phyloP scores from a whole-genome alignment of 1,140 invertebrate species.

The Hyphantria cunea region DNA sequence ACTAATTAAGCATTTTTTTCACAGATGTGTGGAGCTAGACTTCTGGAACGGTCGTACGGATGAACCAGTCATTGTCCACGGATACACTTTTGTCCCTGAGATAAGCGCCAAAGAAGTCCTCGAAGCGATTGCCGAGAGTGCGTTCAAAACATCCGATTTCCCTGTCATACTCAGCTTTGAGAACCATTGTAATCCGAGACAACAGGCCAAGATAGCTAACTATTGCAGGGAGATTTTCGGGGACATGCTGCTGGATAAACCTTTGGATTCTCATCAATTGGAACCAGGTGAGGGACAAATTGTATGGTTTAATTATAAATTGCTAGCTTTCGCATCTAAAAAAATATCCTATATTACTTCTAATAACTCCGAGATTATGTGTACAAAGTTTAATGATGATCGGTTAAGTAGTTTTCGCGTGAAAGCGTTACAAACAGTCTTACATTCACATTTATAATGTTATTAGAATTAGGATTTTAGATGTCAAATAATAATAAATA shows the following conservation, averaged over 20 bases:
- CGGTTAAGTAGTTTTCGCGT: too few species aligned
- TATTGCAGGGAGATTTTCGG: slow-evolving; percentile 98
- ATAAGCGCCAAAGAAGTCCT: slow-evolving; percentile 97
- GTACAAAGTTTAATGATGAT: too few species aligned
- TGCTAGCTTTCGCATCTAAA: too few species aligned
- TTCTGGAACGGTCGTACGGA: slow-evolving; percentile 98
- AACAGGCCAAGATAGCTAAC: slow-evolving; percentile 98
- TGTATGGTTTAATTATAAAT: neutral
- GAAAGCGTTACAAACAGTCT: too few species aligned
- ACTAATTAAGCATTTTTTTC: too few species aligned
- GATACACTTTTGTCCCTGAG: slow-evolving; percentile 98
- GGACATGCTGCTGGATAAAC: slow-evolving; percentile 95
- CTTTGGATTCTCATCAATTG: slow-evolving; percentile 93
- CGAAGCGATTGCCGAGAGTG: slow-evolving; percentile 97
- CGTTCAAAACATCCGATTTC: slow-evolving; percentile 98
- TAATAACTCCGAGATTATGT: too few species aligned
- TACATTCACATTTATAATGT: too few species aligned
- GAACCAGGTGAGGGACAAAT: slow-evolving; percentile 76
- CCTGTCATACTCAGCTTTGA: slow-evolving; percentile 98
- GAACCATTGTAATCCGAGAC: slow-evolving; percentile 97
- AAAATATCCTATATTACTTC: too few species aligned
- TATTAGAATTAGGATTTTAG: too few species aligned
- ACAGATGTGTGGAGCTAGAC: slow-evolving; percentile 96
- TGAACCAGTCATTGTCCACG: slow-evolving; percentile 98
- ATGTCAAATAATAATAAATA: too few species aligned